Base-by-base conservation (phyloP, 2,888 invertebrate genomes). In the Coleophora flavipennella region DNA sequence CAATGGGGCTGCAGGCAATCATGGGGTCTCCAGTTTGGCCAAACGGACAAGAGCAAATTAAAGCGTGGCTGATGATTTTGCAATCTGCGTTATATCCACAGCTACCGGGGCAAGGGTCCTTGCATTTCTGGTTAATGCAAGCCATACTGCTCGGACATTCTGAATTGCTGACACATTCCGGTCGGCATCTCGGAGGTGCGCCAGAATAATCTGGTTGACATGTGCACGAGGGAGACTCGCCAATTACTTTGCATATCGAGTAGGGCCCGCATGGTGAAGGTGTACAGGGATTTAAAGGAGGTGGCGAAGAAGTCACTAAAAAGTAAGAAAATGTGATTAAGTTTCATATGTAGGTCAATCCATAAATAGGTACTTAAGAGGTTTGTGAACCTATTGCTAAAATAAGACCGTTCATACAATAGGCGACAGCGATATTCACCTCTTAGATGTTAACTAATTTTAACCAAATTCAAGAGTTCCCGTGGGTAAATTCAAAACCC, bases 11-110 rank as follows among this genome's bases (percentile, higher is more conserved):
- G 53, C 84, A 84, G 20, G 78, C 75, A 46, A 74, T 57, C 33
- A 89, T 85, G 28, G 92, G 91, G 78, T 92, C 89, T 37, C 92
- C 92, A 36, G 86, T 87, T 62, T 87, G 90, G 28, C 87, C 88
- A 48, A 80, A 76, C 2, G 84, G 65, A 76, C 92, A 89, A 43
- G 88, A 81, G 67, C 89, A 90, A 49, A 90, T 86, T 14, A 92
- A 87, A 7, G 89, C 89, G 58, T 93, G 92, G 60, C 90, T 91
- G 34, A 91, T 86, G n/a, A 92, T 89, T 53, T 88, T 86, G 63
- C 93, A 93, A 50, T 90, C 87, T 2, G 92, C 89, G 59, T 90
- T 90, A 33, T 86, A 79, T 34, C 91, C 92, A 54, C 92, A 92
- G 35, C 87, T 86, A 40, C 89, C 87, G 13, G 87, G 87, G 54